A percentile compares a stretch with the other conserved stretches of the same genome.
These are phyloP conservation scores for Leucosticte australis DNA, from an alignment of 2,113 vertebrate genomes.

Conservation along the genomic window DNA sequence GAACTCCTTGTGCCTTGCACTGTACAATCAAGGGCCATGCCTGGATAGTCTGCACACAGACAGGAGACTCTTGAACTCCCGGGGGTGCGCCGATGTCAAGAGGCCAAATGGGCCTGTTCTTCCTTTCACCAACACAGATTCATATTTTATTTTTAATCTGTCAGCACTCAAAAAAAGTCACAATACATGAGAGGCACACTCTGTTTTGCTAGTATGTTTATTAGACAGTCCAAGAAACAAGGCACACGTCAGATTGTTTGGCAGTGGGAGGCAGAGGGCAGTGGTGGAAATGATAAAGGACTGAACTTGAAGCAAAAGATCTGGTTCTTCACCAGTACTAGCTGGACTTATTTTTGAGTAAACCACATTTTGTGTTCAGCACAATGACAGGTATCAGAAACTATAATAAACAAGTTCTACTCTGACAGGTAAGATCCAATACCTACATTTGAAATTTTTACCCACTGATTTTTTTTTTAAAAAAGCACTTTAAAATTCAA, in stretches of 20 bases:
- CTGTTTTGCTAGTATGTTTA: neutral
- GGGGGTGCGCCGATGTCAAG: accelerated
- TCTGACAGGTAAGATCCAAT: neutral
- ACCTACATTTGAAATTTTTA: neutral
- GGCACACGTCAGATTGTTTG: neutral
- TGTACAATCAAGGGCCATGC: neutral
- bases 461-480: neutral
- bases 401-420: neutral
- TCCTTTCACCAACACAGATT: neutral
- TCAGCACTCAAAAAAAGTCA: neutral
- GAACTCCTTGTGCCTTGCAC: neutral
- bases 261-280: neutral
- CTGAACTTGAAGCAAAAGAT: neutral
- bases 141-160: neutral
- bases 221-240: neutral
- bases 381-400: neutral
- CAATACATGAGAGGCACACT: neutral
- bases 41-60: neutral
- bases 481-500: neutral
- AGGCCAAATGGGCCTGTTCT: neutral
- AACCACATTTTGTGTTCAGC: neutral
- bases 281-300: neutral
- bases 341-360: neutral
- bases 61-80: neutral
- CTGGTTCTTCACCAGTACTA: neutral